Percentiles rank a stretch among this genome's conserved stretches.
These are phyloP conservation scores for Ceratotherium simum DNA, from an alignment of 2,113 vertebrate genomes.

Conservation along the genomic window DNA sequence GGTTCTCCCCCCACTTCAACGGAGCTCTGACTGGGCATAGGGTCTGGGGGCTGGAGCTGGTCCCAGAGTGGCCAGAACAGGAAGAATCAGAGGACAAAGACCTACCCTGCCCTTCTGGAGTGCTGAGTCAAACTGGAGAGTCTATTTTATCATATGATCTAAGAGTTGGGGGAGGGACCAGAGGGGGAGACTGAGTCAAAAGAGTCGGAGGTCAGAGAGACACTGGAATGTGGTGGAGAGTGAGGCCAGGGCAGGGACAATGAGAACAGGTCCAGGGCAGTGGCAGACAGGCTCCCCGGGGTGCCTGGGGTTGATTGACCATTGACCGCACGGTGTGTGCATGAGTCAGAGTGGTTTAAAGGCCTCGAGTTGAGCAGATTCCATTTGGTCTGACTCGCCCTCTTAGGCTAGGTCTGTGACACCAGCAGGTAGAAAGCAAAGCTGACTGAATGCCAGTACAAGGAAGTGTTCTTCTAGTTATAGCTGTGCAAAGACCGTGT, in stretches of 20 bases:
- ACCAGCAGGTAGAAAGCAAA: background rate
- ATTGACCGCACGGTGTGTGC: fast-evolving
- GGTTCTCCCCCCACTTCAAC: background rate
- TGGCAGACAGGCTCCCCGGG: background rate
- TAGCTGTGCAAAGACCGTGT: background rate
- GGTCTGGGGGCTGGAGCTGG: background rate
- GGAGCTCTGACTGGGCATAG: background rate
- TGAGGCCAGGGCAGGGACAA: background rate
- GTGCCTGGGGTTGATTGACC: background rate
- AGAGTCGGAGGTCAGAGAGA: background rate
- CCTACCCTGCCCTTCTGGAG: background rate
- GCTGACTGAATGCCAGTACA: background rate
- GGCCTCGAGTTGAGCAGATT: background rate
- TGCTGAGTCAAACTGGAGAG: background rate
- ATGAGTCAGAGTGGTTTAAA: background rate
- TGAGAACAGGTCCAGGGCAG: background rate
- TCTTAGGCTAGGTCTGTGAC: background rate
- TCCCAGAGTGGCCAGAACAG: background rate
- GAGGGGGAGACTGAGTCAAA: background rate
- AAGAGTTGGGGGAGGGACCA: background rate
- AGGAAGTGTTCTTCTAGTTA: background rate
- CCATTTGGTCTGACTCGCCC: background rate
- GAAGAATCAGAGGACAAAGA: background rate
- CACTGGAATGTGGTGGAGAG: background rate
- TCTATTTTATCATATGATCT: background rate